Evolutionary conservation across 2,113 vertebrate genomes (phyloP).

Genomic region (Rhinolophus ferrumequinum): DNA sequence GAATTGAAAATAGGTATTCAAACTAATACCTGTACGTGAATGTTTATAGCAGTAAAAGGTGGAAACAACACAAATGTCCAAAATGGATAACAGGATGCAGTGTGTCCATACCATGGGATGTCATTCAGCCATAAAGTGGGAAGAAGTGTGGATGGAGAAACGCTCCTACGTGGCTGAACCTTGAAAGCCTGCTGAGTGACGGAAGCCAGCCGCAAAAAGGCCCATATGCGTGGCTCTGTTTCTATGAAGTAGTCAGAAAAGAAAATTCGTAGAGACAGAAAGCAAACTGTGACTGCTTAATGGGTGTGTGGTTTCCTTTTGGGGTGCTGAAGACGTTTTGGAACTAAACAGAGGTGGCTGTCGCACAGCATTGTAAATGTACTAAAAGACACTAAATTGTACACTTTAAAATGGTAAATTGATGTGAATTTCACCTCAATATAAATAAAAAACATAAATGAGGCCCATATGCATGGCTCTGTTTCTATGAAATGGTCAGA

Average conservation of each 20-base stretch:
- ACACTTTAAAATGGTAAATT: neutral
- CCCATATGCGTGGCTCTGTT: neutral
- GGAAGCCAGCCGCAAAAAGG: neutral
- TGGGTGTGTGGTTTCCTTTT: neutral
- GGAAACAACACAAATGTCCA: neutral
- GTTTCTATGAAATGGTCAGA: neutral
- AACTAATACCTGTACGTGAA: neutral
- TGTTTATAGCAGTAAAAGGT: neutral
- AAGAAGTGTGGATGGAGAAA: neutral
- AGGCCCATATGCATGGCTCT: neutral
- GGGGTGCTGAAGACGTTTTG: neutral
- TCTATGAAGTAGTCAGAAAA: neutral
- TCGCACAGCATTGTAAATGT: neutral
- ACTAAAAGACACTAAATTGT: neutral
- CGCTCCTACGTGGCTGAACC: no score
- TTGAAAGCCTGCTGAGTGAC: neutral
- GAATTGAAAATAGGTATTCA: neutral
- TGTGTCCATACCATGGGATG: neutral
- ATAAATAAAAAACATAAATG: no score
- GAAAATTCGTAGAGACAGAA: neutral
- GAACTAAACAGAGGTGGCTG: neutral
- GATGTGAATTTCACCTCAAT: neutral
- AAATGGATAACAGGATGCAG: neutral
- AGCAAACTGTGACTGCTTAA: neutral
- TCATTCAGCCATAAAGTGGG: neutral